phyloP scores from a whole-genome alignment of 2,888 invertebrate species.

The Rhimphoctona megacephalus region DNA sequence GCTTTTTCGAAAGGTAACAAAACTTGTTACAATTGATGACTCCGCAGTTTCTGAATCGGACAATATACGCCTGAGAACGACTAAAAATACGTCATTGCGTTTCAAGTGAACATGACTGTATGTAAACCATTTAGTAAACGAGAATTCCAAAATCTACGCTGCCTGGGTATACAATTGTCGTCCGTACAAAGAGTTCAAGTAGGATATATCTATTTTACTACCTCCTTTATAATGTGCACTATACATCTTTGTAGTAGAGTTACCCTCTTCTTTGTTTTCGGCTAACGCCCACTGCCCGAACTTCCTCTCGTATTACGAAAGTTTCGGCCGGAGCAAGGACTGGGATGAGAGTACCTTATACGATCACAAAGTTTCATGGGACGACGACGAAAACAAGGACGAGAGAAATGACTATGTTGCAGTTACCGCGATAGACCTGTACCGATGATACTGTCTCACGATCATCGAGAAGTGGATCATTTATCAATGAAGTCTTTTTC shows the following conservation, averaged over 20 bases:
- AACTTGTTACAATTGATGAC: too few relatives aligned
- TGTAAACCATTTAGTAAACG: not conserved
- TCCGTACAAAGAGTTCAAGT: not conserved
- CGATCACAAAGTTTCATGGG: slow-evolving; percentile 38
- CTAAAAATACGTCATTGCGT: too few relatives aligned
- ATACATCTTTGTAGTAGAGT: slow-evolving; percentile 45
- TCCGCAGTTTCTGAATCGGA: too few relatives aligned
- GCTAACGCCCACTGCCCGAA: slow-evolving; percentile 41
- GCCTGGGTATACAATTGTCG: not conserved
- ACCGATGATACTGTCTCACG: slow-evolving; percentile 9
- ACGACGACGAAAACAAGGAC: slow-evolving; percentile 7
- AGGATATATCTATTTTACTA: not conserved
- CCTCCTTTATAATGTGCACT: slow-evolving; percentile 31
- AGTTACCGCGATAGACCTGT: slow-evolving; percentile 14
- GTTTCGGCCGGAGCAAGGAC: slow-evolving; percentile 22
- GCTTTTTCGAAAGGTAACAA: too few relatives aligned
- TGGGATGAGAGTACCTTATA: slow-evolving; percentile 21
- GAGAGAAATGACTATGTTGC: slow-evolving; percentile 17
- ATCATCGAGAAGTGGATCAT: slow-evolving; percentile 24
- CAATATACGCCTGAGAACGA: too few relatives aligned
- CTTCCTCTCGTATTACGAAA: slow-evolving; percentile 46
- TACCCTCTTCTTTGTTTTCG: slow-evolving; percentile 59
- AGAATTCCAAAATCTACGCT: slow-evolving; percentile 20
- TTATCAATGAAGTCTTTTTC: slow-evolving; percentile 9
- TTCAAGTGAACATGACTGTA: not conserved